Evolutionary conservation across 1,140 invertebrate genomes (phyloP).

Genomic region (Cotesia chilonis): DNA sequence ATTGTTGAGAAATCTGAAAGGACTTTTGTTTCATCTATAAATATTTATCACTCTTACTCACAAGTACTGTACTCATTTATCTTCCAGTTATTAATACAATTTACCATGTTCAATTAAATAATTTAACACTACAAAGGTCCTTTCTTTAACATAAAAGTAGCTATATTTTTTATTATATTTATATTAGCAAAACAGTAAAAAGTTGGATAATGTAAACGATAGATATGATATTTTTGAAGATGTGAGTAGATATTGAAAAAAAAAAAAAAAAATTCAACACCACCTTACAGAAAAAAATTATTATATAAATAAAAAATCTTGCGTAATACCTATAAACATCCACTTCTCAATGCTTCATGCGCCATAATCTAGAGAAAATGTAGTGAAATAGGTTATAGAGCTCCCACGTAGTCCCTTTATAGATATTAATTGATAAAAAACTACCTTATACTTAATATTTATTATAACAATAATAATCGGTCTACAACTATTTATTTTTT

Average conservation of each 20-base stretch:
- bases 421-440: neutral
- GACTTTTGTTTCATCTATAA: conserved; percentile 1
- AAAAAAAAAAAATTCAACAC: neutral
- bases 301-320: neutral
- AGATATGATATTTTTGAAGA: conserved; percentile 10
- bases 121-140: no score
- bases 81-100: neutral
- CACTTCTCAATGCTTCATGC: conserved; percentile 20
- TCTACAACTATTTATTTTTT: neutral
- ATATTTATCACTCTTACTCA: conserved; percentile 5
- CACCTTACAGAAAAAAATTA: no score
- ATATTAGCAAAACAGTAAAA: neutral
- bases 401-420: neutral
- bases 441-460: neutral
- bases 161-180: no score
- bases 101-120: neutral
- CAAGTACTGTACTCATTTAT: neutral
- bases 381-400: conserved; percentile 13
- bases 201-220: conserved; percentile 1
- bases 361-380: neutral
- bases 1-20: neutral
- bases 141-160: no score
- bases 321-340: neutral
- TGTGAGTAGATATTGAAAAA: conserved; percentile 22
- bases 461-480: neutral